Evolutionary conservation across 2,888 invertebrate genomes (phyloP), one percentile per base, ranked within the genome.

Genomic region (Ophion ventricosus): DNA sequence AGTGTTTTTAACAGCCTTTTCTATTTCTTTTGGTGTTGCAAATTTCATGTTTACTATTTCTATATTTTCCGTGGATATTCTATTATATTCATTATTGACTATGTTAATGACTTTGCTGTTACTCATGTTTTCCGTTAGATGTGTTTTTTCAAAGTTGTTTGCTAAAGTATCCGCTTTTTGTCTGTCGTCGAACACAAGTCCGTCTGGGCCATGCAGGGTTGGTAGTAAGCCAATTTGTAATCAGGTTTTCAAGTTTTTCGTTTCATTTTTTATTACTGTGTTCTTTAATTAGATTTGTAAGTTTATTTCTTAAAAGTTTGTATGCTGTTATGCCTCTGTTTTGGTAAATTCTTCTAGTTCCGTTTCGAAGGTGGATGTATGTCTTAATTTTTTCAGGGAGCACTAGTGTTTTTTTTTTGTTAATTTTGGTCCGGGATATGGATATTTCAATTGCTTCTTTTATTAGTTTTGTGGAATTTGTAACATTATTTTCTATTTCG

Each of bases 101-200:
- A 35, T 35, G 7, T n/a, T n/a, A n/a, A n/a, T n/a, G 8, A n/a
- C n/a, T n/a, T n/a, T 20, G 61, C 11, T 14, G 3, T 10, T 61
- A 11, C 86, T 76, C n/a, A 80, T 29, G 23, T 84, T 64, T 49
- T 79, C 72, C 0, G 87, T 87, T 3, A 85, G 78, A 26, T 86
- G 85, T 0, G 84, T 81, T 17, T 25, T 77, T 64, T 86, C 83
- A 25, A 86, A 85, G 8, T 77, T 80, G n/a, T 80, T 78, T 0
- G 85, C 82, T 25, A 87, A 69, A 0, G 56, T 72, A 2, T 87
- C 61, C 0, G 85, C 85, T 70, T 84, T 87, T 26, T 81, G 29
- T 59, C 80, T 56, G 20, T 85, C 78, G 1, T 20, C 78, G 5
- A 80, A 29, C 0, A 56, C 83, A 8, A 85, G 69, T 0, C 81